Evolutionary conservation across 2,888 invertebrate species (phyloP).

Genomic region (Spatulosminthurus flaviceps): DNA sequence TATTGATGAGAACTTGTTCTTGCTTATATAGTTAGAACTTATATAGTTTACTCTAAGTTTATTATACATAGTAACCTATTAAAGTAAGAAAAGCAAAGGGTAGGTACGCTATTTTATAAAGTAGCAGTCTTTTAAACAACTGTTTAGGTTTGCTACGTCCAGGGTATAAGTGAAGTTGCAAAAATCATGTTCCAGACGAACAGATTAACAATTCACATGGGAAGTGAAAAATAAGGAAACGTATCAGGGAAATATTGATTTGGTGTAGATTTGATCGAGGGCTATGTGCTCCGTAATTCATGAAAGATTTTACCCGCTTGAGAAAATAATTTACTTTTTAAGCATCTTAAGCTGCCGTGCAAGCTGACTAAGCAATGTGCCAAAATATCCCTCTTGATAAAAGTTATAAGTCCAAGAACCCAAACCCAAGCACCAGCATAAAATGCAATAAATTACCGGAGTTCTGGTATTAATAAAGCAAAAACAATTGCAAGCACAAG

Average conservation of each 20-base stretch:
- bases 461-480: neutral
- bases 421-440: neutral
- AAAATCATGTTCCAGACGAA: neutral
- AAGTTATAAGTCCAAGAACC: no score
- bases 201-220: neutral
- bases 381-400: no score
- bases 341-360: neutral
- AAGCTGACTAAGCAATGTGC: no score
- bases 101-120: neutral
- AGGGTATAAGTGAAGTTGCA: no score
- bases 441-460: conserved; percentile 21
- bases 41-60: neutral
- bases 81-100: conserved; percentile 38
- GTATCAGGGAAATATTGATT: neutral
- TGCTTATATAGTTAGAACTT: neutral
- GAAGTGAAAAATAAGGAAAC: neutral
- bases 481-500: neutral
- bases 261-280: conserved; percentile 27
- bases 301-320: neutral
- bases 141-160: neutral
- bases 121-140: neutral
- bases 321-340: neutral
- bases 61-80: neutral
- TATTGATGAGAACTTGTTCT: no score
- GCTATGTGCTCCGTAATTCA: conserved; percentile 42